phyloP scores from a whole-genome alignment of 2,797 vertebrate species.

The Merluccius polli region DNA sequence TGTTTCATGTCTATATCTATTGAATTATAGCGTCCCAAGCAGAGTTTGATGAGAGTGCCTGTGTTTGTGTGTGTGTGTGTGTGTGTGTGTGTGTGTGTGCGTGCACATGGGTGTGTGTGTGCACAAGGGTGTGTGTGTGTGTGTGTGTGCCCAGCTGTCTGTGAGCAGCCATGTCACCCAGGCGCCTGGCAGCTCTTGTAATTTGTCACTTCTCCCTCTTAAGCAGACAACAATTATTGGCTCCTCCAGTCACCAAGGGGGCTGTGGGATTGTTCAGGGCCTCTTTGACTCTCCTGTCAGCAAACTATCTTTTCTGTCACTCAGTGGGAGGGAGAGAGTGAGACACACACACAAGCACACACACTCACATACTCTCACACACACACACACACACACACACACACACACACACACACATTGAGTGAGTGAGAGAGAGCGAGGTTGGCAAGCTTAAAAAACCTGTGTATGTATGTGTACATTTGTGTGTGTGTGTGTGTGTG shows the following conservation, averaged over 20 bases:
- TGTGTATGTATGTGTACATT: too few relatives aligned
- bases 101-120: background rate
- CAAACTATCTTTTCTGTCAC: conserved; percentile 15
- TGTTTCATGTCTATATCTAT: too few relatives aligned
- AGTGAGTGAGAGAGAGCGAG: background rate
- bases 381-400: too few relatives aligned
- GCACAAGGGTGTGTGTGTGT: background rate
- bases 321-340: background rate
- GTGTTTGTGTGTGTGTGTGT: background rate
- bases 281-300: conserved; percentile 21
- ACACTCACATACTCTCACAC: background rate
- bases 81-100: too few relatives aligned
- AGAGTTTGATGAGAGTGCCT: background rate
- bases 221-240: conserved; percentile 21
- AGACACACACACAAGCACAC: background rate
- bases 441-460: too few relatives aligned
- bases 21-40: too few relatives aligned
- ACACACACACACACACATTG: background rate
- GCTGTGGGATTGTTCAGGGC: conserved; percentile 11
- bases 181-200: conserved; percentile 23
- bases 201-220: conserved; percentile 27
- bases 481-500: too few relatives aligned
- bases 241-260: conserved; percentile 9
- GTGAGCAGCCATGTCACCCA: background rate
- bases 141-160: background rate